Percentiles rank a stretch among this genome's conserved stretches.
These are phyloP conservation scores for Emys orbicularis DNA, from an alignment of 2,797 vertebrate genomes.

Conservation along the genomic window DNA sequence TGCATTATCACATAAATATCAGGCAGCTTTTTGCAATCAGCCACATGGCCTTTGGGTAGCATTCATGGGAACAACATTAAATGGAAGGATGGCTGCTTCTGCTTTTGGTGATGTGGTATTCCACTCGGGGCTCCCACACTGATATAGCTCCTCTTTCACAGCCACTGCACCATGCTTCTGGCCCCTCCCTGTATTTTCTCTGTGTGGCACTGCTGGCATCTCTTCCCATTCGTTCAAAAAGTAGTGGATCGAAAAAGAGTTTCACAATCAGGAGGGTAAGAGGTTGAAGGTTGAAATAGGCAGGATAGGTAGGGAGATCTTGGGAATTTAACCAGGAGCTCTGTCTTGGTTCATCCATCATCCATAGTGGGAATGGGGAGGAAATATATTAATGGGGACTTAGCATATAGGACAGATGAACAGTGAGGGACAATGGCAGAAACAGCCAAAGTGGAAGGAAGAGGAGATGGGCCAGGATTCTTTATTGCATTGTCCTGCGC, in stretches of 20 bases:
- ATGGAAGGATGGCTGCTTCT: neutral
- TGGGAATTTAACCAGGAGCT: neutral
- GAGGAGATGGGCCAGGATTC: neutral
- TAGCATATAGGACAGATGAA: accelerated
- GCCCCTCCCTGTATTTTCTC: neutral
- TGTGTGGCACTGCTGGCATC: neutral
- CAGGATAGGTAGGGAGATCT: neutral
- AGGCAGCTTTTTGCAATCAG: constrained; percentile 14
- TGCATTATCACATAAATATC: neutral
- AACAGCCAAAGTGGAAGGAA: neutral
- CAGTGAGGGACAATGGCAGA: neutral
- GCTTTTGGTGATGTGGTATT: neutral
- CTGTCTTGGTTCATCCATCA: neutral
- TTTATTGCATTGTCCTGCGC: neutral
- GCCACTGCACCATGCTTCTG: neutral
- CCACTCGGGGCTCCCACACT: neutral
- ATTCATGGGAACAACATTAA: neutral
- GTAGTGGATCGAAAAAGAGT: neutral
- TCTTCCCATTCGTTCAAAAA: neutral
- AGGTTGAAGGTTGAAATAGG: neutral
- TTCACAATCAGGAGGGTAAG: neutral
- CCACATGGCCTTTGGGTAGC: neutral
- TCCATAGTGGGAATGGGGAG: neutral
- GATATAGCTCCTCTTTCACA: neutral
- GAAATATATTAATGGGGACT: neutral